phyloP scores from a whole-genome alignment of 2,888 invertebrate genomes.

The Julus scandinavius region DNA sequence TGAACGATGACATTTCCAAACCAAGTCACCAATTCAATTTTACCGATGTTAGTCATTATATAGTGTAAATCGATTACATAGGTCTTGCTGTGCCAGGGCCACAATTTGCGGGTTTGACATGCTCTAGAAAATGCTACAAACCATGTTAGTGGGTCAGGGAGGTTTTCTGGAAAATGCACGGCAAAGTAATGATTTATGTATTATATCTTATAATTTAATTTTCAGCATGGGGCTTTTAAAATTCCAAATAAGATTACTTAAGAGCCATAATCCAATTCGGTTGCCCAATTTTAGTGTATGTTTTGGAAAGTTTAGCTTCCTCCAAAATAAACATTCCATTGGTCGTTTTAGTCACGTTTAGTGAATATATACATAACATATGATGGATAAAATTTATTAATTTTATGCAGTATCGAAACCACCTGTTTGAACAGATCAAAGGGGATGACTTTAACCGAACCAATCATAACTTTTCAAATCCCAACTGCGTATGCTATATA shows the following conservation, averaged over 20 bases:
- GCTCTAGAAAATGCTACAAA: neutral
- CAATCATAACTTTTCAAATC: too few relatives aligned
- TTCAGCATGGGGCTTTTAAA: neutral
- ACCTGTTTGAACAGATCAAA: too few relatives aligned
- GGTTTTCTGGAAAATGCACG: neutral
- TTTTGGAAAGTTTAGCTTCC: too few relatives aligned
- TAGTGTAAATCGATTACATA: neutral
- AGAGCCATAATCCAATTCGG: neutral
- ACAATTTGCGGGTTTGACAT: neutral
- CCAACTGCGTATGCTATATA: too few relatives aligned
- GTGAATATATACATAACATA: too few relatives aligned
- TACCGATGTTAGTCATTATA: neutral
- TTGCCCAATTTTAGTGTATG: neutral
- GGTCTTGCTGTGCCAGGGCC: neutral
- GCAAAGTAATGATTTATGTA: neutral
- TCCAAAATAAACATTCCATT: too few relatives aligned
- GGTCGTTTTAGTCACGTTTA: too few relatives aligned
- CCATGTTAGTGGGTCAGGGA: conserved; percentile 26
- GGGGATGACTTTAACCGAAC: too few relatives aligned
- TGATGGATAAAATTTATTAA: too few relatives aligned
- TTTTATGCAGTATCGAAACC: too few relatives aligned
- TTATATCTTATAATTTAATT: neutral
- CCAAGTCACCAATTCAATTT: neutral
- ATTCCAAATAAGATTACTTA: neutral
- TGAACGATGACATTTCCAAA: neutral